Base-by-base conservation (phyloP, 2,888 invertebrate species). In the Dasypogon diadema region DNA sequence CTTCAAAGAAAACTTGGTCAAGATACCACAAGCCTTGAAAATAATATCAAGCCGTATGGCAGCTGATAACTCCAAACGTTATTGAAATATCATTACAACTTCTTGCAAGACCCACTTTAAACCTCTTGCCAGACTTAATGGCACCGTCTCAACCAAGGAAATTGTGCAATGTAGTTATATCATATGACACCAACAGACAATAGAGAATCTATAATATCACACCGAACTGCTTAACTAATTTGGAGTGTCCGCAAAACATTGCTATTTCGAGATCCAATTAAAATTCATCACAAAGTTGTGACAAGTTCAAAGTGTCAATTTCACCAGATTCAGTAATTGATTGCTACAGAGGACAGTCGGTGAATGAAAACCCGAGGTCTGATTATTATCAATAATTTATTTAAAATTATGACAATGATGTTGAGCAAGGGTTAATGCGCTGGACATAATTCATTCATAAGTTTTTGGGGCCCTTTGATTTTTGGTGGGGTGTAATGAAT, bases 221-320 rank as follows among this genome's bases (percentile, higher is more conserved):
- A 2, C 8, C 16, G 6, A 14, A 60, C 26, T 37, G 4, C n/a
- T 60, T 10, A 6, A 5, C 12, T 18, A 14, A 34, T 16, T 5
- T 37, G 37, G 21, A 30, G 34, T 30, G 30, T 22, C 18, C 37
- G 60, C 10, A 21, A 21, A 42, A 12, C 8, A 16, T 21, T 21
- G 26, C 37, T 16, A 34, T 37, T 18, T 60, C 60, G 60, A 34
- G 37, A 26, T n/a, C 37, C 34, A n/a, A 18, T 60, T 42, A 60
- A 60, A 58, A 60, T 37, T 60, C 34, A 37, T 60, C 37, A 10
- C 16, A 58, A 10, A 18, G 58, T 60, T 60, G 37, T 34, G 21
- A 60, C 60, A 60, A 60, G 60, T 60, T 60, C 60, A 60, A 60
- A 60, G 60, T 60, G 60, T 60, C 34, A 60, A 60, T 60, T 60